Conservation (phyloP, 1,140 invertebrate species). For the Bombus waltoni region DNA sequence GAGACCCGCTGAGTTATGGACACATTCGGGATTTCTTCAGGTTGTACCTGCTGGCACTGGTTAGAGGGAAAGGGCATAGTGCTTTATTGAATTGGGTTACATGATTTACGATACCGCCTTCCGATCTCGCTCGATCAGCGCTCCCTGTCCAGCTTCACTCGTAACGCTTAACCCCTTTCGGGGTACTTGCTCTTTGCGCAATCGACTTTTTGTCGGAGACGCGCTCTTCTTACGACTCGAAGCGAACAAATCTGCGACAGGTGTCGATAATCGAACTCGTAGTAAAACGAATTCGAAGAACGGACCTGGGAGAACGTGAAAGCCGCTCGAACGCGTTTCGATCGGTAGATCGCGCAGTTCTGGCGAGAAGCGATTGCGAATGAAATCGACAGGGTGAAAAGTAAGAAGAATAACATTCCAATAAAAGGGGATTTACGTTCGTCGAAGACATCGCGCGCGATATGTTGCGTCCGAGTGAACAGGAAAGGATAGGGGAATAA, state of each 20-base stretch:
- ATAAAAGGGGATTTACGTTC: too few species aligned
- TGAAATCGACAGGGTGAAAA: neutral
- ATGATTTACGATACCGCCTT: constrained; percentile 74
- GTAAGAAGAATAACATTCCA: too few species aligned
- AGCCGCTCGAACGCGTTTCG: too few species aligned
- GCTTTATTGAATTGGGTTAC: constrained; percentile 79
- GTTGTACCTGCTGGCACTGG: constrained; percentile 69
- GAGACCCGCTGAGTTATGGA: constrained; percentile 71
- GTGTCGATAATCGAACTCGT: constrained; percentile 4
- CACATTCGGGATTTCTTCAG: constrained; percentile 74
- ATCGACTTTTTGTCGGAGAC: constrained; percentile 35
- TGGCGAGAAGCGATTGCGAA: neutral
- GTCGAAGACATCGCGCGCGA: too few species aligned
- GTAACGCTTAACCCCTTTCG: constrained; percentile 63
- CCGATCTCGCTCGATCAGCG: constrained; percentile 69
- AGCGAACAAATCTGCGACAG: constrained; percentile 40
- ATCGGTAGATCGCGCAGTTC: neutral
- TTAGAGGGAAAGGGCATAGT: constrained; percentile 69
- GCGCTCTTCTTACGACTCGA: neutral
- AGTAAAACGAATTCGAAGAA: neutral
- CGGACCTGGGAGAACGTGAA: too few species aligned
- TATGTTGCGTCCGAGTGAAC: too few species aligned
- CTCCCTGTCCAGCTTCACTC: constrained; percentile 67
- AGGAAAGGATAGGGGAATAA: too few species aligned
- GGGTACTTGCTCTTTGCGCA: constrained; percentile 8